Evolutionary conservation across 2,888 invertebrate genomes (phyloP), one percentile per base, ranked within the genome.

Genomic region (Nematopogon swammerdamellus): DNA sequence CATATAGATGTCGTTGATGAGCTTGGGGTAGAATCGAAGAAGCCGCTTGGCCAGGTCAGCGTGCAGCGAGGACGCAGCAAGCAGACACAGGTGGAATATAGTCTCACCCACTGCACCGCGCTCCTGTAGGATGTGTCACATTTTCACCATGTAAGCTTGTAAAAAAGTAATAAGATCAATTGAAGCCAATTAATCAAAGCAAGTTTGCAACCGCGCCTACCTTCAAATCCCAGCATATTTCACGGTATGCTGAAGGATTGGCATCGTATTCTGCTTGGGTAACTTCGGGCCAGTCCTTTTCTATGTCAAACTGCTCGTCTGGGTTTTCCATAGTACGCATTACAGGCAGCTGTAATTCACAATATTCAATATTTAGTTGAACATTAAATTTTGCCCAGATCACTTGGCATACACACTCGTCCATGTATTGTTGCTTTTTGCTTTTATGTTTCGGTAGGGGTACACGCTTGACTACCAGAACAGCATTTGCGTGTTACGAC

Each of bases 41-140:
- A 99, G 80, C 51, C 97, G 80, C 70, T 97, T 97, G 0, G 96
- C 97, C 49, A 99, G 82, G 65, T 97, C 97, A 1, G 93, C 93
- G 64, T 97, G 92, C 45, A 96, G 77, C 0, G 95, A 90, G 0
- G 95, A 92, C 0, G 96, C 94, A 61, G 94, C 92, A 19, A 98
- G 79, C 50, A 98, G 80, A 64, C 98, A 98, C 25, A 97, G 79
- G 70, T 97, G 98, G 14, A 99, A 79, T 54, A 95, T 90, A 0
- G 94, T 93, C 75, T 99, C 98, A 0, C 98, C 97, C 1, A 98
- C 97, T 2, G 96, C 95, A 0, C 98, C 98, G 49, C 95, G 84
- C 65, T 95, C 89, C 79, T 91, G 82, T 44, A 82, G 57, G n/a
- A n/a, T n/a, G 25, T 25, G 8, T 25, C 5, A 25, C 4, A 8